Percentiles rank a stretch among this genome's conserved stretches.
Evolutionary conservation across 2,113 vertebrate genomes (phyloP).

Genomic region (Neogobius melanostomus): DNA sequence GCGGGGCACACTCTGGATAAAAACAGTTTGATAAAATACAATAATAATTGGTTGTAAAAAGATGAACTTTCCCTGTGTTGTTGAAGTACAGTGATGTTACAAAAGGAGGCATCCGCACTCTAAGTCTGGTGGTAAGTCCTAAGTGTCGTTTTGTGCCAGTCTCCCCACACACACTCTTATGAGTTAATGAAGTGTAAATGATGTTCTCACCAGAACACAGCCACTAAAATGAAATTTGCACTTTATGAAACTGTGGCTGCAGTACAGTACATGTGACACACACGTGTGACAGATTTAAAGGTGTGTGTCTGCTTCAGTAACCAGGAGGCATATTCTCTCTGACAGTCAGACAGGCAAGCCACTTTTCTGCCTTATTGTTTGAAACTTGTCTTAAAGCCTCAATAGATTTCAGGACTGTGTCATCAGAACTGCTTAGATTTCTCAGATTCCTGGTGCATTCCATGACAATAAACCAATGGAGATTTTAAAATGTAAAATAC

Average conservation of each 20-base stretch:
- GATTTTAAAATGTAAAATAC: too few relatives aligned
- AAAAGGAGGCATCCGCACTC: not conserved
- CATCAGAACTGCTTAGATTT: too few relatives aligned
- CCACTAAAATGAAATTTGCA: conserved; percentile 64
- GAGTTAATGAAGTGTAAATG: conserved; percentile 50
- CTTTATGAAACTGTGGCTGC: conserved; percentile 44
- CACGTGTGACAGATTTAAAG: conserved; percentile 36
- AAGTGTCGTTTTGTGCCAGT: not conserved
- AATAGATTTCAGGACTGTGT: too few relatives aligned
- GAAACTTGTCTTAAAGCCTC: not conserved
- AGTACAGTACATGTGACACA: conserved; percentile 27
- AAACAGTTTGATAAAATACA: too few relatives aligned
- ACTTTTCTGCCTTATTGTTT: not conserved
- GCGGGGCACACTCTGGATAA: too few relatives aligned
- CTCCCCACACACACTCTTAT: conserved; percentile 17
- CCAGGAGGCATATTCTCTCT: conserved; percentile 52
- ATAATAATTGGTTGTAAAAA: too few relatives aligned
- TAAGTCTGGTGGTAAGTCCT: not conserved
- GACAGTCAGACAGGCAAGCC: conserved; percentile 38
- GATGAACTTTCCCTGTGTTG: too few relatives aligned
- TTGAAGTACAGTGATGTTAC: not conserved
- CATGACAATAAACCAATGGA: too few relatives aligned
- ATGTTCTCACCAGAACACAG: conserved; percentile 39
- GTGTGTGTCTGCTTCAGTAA: conserved; percentile 61
- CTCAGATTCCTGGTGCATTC: too few relatives aligned